Evolutionary conservation across 92 coral and sea anemone genomes (phyloP).

Genomic region (Ricordea florida): DNA sequence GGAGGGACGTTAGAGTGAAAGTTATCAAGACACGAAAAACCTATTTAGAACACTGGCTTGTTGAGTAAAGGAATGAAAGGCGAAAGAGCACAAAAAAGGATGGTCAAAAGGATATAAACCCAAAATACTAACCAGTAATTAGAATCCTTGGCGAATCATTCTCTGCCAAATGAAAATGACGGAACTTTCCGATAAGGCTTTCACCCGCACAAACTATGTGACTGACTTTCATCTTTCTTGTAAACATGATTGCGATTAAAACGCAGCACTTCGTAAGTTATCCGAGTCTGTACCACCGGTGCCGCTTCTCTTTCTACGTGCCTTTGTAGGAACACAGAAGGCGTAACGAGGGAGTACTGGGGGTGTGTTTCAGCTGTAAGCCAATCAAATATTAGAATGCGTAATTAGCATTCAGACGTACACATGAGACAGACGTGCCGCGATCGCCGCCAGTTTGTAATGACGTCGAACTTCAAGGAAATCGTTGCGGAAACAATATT

Average conservation of each 20-base stretch:
- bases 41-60: no score
- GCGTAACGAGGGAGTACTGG: slow-evolving; percentile 15
- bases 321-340: background rate
- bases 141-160: slow-evolving; percentile 70
- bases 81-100: no score
- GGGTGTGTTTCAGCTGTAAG: background rate
- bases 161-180: slow-evolving; percentile 32
- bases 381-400: slow-evolving; percentile 25
- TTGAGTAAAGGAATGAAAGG: no score
- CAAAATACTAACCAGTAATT: slow-evolving; percentile 64
- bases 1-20: no score
- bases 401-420: background rate
- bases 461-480: no score
- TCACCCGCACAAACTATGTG: slow-evolving; percentile 28
- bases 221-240: slow-evolving; percentile 46
- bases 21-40: no score
- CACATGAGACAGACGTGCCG: background rate
- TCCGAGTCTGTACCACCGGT: no score
- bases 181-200: slow-evolving; percentile 36
- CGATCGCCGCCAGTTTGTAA: no score
- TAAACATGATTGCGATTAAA: slow-evolving; percentile 24
- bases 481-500: no score
- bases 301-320: no score
- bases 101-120: no score
- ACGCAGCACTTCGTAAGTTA: background rate